A percentile compares a stretch with the other conserved stretches of the same genome.
Conservation (phyloP, 2,797 vertebrate species). For the Parauchenoglanis ngamensis region DNA sequence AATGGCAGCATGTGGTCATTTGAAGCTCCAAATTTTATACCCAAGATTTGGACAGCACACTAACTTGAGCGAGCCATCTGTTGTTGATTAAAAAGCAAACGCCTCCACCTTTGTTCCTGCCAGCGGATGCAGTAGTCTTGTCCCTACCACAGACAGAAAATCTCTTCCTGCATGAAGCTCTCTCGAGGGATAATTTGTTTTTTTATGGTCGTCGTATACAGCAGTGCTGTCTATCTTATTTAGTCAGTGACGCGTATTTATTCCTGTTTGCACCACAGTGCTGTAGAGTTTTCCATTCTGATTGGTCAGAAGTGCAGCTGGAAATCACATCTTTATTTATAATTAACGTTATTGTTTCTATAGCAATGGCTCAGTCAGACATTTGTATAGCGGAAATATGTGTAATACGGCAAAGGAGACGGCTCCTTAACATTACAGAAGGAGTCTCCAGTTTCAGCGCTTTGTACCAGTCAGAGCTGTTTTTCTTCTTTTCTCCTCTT, state of each 20-base stretch:
- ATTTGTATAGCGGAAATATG: not conserved
- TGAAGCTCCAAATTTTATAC: slow-evolving; percentile 19
- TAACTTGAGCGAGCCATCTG: slow-evolving; percentile 36
- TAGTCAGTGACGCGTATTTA: not conserved
- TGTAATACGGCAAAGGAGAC: not conserved
- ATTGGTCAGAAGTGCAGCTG: not conserved
- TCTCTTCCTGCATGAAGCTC: not conserved
- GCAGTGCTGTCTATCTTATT: not conserved
- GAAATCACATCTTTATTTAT: not conserved
- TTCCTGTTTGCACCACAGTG: not conserved
- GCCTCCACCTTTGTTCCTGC: slow-evolving; percentile 42
- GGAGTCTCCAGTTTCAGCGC: not conserved
- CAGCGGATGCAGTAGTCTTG: slow-evolving; percentile 27
- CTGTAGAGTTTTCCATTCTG: not conserved
- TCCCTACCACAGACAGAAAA: slow-evolving; percentile 24
- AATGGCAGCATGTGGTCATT: slow-evolving; percentile 1
- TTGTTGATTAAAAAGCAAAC: slow-evolving; percentile 47
- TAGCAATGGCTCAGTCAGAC: not conserved
- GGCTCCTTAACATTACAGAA: not conserved
- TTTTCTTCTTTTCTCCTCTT: too few species aligned
- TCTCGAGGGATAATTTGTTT: not conserved
- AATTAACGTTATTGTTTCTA: not conserved
- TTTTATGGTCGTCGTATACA: not conserved
- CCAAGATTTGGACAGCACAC: slow-evolving; percentile 23
- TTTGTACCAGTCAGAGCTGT: not conserved